phyloP scores from a whole-genome alignment of 2,888 invertebrate genomes.

The Polymixis lichenea region DNA sequence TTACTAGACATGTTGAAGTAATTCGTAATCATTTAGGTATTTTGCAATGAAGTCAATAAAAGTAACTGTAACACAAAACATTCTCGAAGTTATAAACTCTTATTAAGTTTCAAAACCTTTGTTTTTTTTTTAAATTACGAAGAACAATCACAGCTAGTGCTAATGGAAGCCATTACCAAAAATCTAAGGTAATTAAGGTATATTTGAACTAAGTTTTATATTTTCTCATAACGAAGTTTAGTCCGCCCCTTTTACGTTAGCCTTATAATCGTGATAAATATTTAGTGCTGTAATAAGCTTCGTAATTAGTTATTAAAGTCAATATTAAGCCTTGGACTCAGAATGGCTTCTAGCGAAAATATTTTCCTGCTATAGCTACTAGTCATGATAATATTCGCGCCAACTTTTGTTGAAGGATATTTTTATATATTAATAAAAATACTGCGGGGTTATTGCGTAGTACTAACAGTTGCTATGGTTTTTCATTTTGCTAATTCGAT shows the following conservation, averaged over 20 bases:
- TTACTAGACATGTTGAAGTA: background rate
- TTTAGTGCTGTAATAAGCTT: constrained; percentile 46
- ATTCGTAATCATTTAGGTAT: background rate
- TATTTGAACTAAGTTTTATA: constrained; percentile 42
- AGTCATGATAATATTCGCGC: constrained; percentile 5
- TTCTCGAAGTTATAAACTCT: background rate
- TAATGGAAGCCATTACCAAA: constrained; percentile 33
- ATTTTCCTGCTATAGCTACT: background rate
- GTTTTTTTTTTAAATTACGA: background rate
- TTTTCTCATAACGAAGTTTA: constrained; percentile 42
- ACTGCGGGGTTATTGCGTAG: too few relatives aligned
- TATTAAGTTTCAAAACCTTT: background rate
- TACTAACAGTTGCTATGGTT: too few relatives aligned
- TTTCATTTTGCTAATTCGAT: too few relatives aligned
- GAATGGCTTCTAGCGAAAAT: constrained; percentile 22
- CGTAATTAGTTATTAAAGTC: constrained; percentile 55
- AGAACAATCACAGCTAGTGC: constrained; percentile 26
- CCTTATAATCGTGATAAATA: constrained; percentile 56
- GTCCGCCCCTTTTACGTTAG: constrained; percentile 33
- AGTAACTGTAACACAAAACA: background rate
- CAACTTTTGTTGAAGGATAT: background rate
- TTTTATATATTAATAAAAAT: background rate
- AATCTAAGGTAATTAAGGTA: constrained; percentile 1
- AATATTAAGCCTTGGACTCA: constrained; percentile 33
- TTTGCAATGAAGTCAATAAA: background rate